Conservation (phyloP, 2,888 invertebrate genomes). For the Drosophila diplacantha region DNA sequence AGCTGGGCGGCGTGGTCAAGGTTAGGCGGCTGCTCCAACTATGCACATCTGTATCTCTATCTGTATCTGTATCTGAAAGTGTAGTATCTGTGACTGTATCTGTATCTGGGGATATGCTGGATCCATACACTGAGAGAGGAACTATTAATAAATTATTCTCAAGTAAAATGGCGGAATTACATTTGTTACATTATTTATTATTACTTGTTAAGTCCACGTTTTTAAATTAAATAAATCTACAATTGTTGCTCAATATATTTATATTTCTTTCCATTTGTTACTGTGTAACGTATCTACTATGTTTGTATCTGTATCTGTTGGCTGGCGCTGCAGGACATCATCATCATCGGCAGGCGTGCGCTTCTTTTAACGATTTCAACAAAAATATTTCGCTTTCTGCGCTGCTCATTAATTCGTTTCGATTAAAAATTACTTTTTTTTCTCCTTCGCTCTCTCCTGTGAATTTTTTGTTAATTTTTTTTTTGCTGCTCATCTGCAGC, state of each 20-base stretch:
- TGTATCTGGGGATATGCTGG: slow-evolving; percentile 5
- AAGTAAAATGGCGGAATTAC: no score
- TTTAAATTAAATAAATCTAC: neutral
- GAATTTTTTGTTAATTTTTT: slow-evolving; percentile 33
- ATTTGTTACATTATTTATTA: no score
- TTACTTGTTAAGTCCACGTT: neutral
- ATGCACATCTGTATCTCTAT: slow-evolving; percentile 26
- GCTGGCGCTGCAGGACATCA: slow-evolving; percentile 69
- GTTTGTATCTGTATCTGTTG: slow-evolving; percentile 19
- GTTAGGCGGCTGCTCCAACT: slow-evolving; percentile 32
- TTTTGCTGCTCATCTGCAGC: slow-evolving; percentile 59
- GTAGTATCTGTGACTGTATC: slow-evolving; percentile 8
- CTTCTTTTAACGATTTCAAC: slow-evolving; percentile 66
- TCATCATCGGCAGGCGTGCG: slow-evolving; percentile 61
- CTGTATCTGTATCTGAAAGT: slow-evolving; percentile 11
- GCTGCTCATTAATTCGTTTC: slow-evolving; percentile 71
- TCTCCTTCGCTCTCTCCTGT: slow-evolving; percentile 31
- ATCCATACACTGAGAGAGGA: neutral
- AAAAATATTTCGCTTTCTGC: slow-evolving; percentile 61
- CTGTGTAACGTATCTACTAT: slow-evolving; percentile 10
- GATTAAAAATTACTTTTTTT: slow-evolving; percentile 64
- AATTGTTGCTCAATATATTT: neutral
- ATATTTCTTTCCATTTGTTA: neutral
- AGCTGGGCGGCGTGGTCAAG: slow-evolving; percentile 61
- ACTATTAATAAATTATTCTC: neutral